phyloP scores from a whole-genome alignment of 2,113 vertebrate species.

The Cyrtonyx montezumae region DNA sequence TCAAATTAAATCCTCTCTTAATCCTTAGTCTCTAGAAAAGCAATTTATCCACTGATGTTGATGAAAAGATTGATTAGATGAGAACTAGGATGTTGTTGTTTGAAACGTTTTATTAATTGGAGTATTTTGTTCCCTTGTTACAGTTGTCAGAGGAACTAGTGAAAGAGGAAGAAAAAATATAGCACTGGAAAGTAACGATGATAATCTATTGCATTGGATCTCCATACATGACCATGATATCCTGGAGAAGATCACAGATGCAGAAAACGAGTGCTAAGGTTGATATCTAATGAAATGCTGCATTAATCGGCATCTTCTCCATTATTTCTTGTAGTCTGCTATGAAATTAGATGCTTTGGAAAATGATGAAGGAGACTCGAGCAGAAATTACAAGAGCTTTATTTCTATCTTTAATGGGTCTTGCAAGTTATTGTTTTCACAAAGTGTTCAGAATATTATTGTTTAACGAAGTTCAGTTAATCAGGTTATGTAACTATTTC shows the following conservation, averaged over 20 bases:
- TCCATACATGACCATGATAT: conserved; percentile 47
- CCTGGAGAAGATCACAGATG: conserved; percentile 58
- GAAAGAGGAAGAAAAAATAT: conserved; percentile 58
- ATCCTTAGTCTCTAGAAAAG: background rate
- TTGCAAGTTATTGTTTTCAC: conserved; percentile 42
- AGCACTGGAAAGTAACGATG: conserved; percentile 64
- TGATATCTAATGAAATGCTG: conserved; percentile 37
- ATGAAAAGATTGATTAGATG: background rate
- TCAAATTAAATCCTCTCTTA: background rate
- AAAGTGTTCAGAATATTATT: conserved; percentile 54
- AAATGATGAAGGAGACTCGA: conserved; percentile 54
- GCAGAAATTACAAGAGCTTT: conserved; percentile 45
- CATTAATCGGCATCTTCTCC: conserved; percentile 63
- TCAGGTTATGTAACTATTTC: conserved; percentile 30
- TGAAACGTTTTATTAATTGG: conserved; percentile 4
- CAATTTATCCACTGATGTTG: background rate
- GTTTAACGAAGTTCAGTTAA: conserved; percentile 47
- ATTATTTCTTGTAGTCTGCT: conserved; percentile 53
- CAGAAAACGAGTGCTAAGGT: conserved; percentile 56
- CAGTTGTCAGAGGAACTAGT: conserved; percentile 81
- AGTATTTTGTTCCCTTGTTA: conserved; percentile 65
- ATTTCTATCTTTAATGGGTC: conserved; percentile 38
- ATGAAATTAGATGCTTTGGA: conserved; percentile 60
- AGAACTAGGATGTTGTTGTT: background rate
- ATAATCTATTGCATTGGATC: conserved; percentile 74